Conservation (phyloP, 2,797 vertebrate genomes). For the Falco columbarius region DNA sequence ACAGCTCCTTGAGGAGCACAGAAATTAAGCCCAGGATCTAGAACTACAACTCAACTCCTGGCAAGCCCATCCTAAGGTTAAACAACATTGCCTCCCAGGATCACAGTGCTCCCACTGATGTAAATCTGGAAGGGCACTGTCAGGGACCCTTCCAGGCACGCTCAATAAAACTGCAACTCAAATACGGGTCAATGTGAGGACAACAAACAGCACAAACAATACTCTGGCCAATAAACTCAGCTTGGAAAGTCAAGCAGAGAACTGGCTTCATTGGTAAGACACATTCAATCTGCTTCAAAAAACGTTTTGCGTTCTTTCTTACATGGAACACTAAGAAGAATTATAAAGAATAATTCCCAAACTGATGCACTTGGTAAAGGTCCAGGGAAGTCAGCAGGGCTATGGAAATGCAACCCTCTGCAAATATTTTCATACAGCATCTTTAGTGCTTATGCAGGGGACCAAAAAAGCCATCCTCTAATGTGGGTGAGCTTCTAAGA, state of each 20-base stretch:
- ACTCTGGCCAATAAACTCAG: not conserved
- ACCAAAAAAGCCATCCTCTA: not conserved
- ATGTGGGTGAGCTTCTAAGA: not conserved
- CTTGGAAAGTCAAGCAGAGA: not conserved
- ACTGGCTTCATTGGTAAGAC: not conserved
- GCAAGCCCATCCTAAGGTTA: not conserved
- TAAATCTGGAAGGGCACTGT: not conserved
- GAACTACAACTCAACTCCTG: not conserved
- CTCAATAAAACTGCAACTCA: not conserved
- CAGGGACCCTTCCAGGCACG: not conserved
- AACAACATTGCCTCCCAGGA: not conserved
- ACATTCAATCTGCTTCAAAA: not conserved
- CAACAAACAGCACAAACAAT: slow-evolving; percentile 23
- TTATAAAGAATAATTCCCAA: not conserved
- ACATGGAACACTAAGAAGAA: not conserved
- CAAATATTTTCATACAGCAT: not conserved
- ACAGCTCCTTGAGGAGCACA: not conserved
- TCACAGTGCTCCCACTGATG: not conserved
- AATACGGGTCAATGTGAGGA: not conserved
- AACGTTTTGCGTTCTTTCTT: not conserved
- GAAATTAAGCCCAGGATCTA: not conserved
- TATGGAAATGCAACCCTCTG: not conserved
- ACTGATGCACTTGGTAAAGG: not conserved
- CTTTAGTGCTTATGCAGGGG: not conserved
- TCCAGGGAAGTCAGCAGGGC: not conserved